Percentiles rank a stretch among this genome's conserved stretches.
Conservation (phyloP, 2,888 invertebrate genomes). For the Coronaproctus castanopsis region DNA sequence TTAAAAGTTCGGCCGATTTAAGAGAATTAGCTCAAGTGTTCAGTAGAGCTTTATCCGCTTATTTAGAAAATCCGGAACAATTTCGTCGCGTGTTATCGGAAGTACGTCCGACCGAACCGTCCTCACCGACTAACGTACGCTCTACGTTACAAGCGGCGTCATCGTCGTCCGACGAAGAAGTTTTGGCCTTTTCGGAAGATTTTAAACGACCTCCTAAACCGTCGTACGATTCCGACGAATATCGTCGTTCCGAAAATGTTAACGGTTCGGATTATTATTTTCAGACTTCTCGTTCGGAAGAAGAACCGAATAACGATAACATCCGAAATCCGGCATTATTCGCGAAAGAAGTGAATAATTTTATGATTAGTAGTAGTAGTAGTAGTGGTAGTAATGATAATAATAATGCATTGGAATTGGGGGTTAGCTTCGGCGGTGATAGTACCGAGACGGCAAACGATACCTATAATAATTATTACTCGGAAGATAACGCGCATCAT, state of each 20-base stretch:
- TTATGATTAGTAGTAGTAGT: constrained; percentile 3
- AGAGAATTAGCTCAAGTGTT: constrained; percentile 65
- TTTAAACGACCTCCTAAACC: constrained; percentile 23
- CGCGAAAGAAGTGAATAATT: constrained; percentile 10
- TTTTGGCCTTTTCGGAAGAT: constrained; percentile 54
- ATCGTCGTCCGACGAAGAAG: constrained; percentile 35
- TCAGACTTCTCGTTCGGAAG: no score
- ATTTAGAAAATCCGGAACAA: constrained; percentile 60
- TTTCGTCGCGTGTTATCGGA: constrained; percentile 55
- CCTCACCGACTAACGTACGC: constrained; percentile 34
- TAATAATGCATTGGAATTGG: background rate
- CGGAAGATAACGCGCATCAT: no score
- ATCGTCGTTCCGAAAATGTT: no score
- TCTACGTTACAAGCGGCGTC: constrained; percentile 27
- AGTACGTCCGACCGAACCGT: constrained; percentile 49
- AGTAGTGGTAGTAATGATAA: background rate
- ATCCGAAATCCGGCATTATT: constrained; percentile 8
- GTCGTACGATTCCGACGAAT: background rate
- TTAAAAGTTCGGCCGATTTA: constrained; percentile 27
- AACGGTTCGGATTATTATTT: no score
- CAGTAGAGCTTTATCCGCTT: constrained; percentile 60
- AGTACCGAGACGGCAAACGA: background rate
- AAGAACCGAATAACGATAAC: background rate
- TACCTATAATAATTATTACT: no score
- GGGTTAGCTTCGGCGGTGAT: background rate